phyloP scores from a whole-genome alignment of 2,888 invertebrate species.

The Andricus quercusramuli region DNA sequence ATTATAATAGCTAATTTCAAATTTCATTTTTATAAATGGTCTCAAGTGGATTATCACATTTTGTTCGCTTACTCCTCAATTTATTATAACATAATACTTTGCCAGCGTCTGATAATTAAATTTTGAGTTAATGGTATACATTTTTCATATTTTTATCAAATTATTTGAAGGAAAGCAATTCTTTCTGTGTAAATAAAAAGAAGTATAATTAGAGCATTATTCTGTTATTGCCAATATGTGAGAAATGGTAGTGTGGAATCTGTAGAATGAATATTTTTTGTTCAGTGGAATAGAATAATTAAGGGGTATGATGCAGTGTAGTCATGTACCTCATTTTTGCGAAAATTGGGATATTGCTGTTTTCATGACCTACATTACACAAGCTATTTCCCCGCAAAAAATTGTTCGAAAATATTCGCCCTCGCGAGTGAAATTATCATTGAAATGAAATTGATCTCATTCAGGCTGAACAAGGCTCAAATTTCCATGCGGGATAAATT shows the following conservation, averaged over 20 bases:
- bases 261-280: conserved; percentile 7
- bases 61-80: too few species aligned
- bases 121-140: too few species aligned
- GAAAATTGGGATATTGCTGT: background rate
- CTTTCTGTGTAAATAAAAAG: background rate
- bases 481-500: background rate
- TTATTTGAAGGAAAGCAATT: background rate
- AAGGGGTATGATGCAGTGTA: background rate
- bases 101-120: too few species aligned
- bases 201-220: background rate
- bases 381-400: background rate
- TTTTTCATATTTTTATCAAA: too few species aligned
- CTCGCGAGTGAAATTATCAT: background rate
- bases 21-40: too few species aligned
- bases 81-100: too few species aligned
- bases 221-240: background rate
- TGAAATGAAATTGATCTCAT: conserved; percentile 2
- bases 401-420: background rate
- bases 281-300: conserved; percentile 8
- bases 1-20: too few species aligned
- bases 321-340: conserved; percentile 1
- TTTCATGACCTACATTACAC: background rate
- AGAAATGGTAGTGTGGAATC: background rate
- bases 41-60: too few species aligned
- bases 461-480: background rate